A percentile compares a stretch with the other conserved stretches of the same genome.
These are phyloP conservation scores for Poeciliopsis infans DNA, from an alignment of 2,797 vertebrate species.

Conservation along the genomic window DNA sequence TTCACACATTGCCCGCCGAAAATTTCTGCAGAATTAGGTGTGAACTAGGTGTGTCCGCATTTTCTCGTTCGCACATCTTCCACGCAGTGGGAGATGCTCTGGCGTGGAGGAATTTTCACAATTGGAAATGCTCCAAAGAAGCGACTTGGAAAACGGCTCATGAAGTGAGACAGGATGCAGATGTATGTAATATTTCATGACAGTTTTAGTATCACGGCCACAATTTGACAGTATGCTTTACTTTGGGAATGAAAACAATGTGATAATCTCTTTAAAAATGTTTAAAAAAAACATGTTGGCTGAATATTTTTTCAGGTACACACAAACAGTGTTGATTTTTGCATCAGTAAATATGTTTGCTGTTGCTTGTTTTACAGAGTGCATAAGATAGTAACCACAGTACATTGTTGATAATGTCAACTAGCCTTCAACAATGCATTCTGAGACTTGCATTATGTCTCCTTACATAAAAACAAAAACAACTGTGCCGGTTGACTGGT, in stretches of 20 bases:
- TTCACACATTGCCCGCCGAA: conserved; percentile 10
- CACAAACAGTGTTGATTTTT: not conserved
- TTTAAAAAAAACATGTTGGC: not conserved
- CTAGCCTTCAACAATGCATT: not conserved
- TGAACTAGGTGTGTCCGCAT: conserved; percentile 15
- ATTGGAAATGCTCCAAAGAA: conserved; percentile 12
- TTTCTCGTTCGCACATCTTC: not conserved
- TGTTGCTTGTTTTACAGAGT: not conserved
- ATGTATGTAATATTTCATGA: not conserved
- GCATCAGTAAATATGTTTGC: not conserved
- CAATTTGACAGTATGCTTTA: not conserved
- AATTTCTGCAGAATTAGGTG: not conserved
- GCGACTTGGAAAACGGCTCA: not conserved
- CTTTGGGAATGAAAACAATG: not conserved
- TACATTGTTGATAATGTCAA: no score
- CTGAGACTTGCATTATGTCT: not conserved
- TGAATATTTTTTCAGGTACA: no score
- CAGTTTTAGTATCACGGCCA: not conserved
- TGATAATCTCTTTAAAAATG: not conserved
- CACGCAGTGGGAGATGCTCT: conserved; percentile 6
- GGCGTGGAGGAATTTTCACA: not conserved
- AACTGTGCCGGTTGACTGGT: not conserved
- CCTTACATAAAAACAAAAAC: not conserved
- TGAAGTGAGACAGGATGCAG: not conserved
- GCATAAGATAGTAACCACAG: no score